Conservation (phyloP, 1,140 invertebrate genomes). For the Aporrectodea caliginosa region DNA sequence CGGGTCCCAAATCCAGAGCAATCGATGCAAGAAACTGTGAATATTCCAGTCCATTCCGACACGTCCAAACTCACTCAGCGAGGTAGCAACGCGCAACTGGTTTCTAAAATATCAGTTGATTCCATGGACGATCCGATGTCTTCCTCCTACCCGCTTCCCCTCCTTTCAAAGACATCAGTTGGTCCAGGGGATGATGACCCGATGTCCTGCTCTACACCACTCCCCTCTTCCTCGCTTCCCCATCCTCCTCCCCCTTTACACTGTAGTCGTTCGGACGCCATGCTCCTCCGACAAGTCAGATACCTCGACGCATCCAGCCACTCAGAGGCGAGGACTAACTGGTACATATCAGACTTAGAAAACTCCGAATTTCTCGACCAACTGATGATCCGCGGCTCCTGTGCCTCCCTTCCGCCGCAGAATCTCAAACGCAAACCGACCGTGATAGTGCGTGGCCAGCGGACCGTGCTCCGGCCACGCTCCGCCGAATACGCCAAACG, state of each 20-base stretch:
- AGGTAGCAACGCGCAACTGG: no score
- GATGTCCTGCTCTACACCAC: no score
- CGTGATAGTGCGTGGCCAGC: neutral
- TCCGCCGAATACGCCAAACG: neutral
- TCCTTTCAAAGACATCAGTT: no score
- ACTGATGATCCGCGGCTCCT: neutral
- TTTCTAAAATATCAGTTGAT: no score
- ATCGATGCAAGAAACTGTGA: no score
- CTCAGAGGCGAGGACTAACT: neutral
- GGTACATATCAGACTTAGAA: neutral
- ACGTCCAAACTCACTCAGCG: no score
- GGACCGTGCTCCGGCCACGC: neutral
- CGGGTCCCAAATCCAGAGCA: no score
- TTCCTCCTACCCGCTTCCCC: no score
- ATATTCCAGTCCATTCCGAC: no score
- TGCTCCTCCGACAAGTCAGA: neutral
- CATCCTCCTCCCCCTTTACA: neutral
- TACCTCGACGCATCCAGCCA: neutral
- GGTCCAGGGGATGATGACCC: no score
- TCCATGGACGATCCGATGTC: no score
- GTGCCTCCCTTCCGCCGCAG: neutral
- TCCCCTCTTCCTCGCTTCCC: neutral
- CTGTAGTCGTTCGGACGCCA: neutral
- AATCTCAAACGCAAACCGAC: neutral
- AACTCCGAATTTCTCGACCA: neutral